Base-by-base conservation (phyloP, 2,797 vertebrate genomes). In the Hipposideros larvatus region DNA sequence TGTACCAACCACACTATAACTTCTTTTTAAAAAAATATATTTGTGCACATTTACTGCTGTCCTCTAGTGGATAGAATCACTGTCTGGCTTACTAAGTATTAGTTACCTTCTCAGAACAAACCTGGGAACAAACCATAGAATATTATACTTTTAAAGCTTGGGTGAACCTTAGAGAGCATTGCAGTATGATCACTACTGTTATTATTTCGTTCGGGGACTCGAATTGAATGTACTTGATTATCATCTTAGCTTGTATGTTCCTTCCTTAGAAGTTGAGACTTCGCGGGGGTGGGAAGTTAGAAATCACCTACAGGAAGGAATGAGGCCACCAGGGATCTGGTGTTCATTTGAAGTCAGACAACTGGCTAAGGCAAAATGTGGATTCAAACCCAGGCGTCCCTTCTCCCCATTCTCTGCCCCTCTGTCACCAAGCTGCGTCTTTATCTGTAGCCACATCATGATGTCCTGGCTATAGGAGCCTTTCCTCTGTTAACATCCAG, bases 61-160 rank as follows among this genome's bases (percentile, higher is more conserved):
- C 48, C 84, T 87, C 79, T 83, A 55, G 43, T 55, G 93, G 37
- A 5, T 61, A 78, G 74, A 96, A 71, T 37, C 22, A 57, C 68
- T 34, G 79, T 28, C 10, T 26, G 34, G 68, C 63, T 57, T 43
- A 31, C 63, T 82, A 68, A 87, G 43, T 19, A 85, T 74, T 31
- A 86, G 90, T 63, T 66, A 66, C 2, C 51, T 70, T 96, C 71
- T 78, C 15, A 8, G 92, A 90, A 68, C 31, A 73, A 87, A 90
- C 61, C 46, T 0, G 11, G 53, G 13, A 90, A 80, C 1, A 77
- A 89, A 66, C 4, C 13, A 7, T 6, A 48, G 18, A 51, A 18
- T 71, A 59, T 53, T 31, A 24, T 26, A 55, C 22, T 87, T 97
- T 68, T 9, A 24, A 77, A 90, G 28, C 86, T 43, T 37, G 26